Conservation (phyloP, 2,888 invertebrate species). For the Smittia aterrima region DNA sequence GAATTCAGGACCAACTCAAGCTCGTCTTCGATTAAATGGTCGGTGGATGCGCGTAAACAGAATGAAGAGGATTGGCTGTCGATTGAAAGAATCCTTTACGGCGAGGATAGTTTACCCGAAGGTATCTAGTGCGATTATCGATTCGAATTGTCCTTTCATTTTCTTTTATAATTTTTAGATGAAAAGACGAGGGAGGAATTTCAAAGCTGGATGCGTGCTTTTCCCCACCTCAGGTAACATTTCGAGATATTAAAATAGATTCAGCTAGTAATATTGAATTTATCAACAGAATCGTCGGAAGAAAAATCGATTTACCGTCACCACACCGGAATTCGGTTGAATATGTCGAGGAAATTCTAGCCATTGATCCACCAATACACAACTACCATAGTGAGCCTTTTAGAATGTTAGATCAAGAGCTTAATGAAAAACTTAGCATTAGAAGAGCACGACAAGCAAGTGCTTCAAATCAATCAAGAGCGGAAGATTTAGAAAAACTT, state of each 20-base stretch:
- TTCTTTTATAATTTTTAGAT: slow-evolving; percentile 42
- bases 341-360: slow-evolving; percentile 41
- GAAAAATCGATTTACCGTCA: slow-evolving; percentile 31
- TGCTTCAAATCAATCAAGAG: slow-evolving; percentile 1
- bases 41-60: slow-evolving; percentile 53
- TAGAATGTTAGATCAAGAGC: slow-evolving; percentile 27
- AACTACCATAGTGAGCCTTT: slow-evolving; percentile 10
- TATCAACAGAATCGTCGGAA: slow-evolving; percentile 34
- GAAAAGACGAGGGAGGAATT: slow-evolving; percentile 51
- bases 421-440: slow-evolving; percentile 31
- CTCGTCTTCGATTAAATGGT: slow-evolving; percentile 54
- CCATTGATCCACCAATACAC: slow-evolving; percentile 38
- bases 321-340: neutral
- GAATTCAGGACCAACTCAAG: slow-evolving; percentile 44
- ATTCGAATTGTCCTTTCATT: neutral
- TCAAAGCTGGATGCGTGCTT: slow-evolving; percentile 52
- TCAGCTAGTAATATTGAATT: neutral
- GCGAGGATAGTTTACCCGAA: slow-evolving; percentile 47
- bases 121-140: slow-evolving; percentile 22
- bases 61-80: slow-evolving; percentile 53
- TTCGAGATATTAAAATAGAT: neutral
- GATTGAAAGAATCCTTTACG: slow-evolving; percentile 51
- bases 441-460: slow-evolving; percentile 14
- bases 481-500: slow-evolving; percentile 29
- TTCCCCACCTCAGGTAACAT: slow-evolving; percentile 46